Conservation (phyloP, 2,113 vertebrate genomes). For the Aldabrachelys gigantea region DNA sequence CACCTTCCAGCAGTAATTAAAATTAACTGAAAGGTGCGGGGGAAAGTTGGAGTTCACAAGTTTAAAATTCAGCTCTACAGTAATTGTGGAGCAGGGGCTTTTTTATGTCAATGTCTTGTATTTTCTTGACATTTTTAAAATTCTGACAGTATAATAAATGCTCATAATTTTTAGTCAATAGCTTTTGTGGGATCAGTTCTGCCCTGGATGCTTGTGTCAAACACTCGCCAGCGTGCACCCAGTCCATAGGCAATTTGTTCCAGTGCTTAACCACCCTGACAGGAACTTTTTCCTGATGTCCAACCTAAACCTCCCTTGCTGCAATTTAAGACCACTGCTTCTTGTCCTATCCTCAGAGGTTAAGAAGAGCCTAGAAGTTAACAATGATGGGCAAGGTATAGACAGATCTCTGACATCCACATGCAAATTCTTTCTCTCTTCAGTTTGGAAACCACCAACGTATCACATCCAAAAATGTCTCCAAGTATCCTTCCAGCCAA, state of each 20-base stretch:
- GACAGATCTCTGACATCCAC: conserved; percentile 29
- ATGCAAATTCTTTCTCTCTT: background rate
- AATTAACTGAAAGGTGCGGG: background rate
- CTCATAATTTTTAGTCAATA: background rate
- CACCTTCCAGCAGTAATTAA: background rate
- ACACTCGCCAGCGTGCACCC: background rate
- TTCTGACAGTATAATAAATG: conserved; percentile 1
- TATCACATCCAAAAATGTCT: conserved; percentile 44
- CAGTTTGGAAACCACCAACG: background rate
- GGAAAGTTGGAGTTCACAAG: background rate
- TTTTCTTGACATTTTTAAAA: conserved; percentile 41
- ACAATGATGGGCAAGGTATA: conserved; percentile 27
- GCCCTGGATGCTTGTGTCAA: background rate
- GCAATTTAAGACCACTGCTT: background rate
- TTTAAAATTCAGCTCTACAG: conserved; percentile 24
- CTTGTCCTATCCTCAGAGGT: background rate
- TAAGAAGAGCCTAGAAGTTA: background rate
- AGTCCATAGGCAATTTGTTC: background rate
- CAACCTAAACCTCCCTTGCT: no score
- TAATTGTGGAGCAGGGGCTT: conserved; percentile 27
- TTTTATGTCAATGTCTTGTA: conserved; percentile 1
- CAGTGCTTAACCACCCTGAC: no score
- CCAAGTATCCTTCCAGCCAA: conserved; percentile 40
- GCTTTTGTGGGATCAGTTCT: background rate
- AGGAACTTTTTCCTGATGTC: no score